phyloP scores from a whole-genome alignment of 2,797 vertebrate species.

The Anas capensis region DNA sequence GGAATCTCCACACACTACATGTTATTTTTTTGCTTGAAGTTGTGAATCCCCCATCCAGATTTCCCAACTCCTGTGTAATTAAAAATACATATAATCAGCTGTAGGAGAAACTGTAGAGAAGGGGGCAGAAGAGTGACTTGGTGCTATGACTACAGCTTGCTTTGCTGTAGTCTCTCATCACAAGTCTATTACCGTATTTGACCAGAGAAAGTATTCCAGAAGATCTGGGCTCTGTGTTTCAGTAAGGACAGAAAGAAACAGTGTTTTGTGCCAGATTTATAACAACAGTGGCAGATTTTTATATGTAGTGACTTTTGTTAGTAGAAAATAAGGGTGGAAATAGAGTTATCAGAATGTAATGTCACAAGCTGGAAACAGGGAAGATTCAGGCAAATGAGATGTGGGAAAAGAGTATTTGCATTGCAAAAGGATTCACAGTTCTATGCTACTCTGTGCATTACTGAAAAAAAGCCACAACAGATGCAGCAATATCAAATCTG shows the following conservation, averaged over 20 bases:
- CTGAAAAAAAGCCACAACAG: slow-evolving; percentile 9
- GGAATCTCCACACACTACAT: not conserved
- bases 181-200: not conserved
- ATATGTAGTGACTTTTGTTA: not conserved
- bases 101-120: not conserved
- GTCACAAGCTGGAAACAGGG: not conserved
- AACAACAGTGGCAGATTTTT: not conserved
- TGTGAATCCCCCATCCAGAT: not conserved
- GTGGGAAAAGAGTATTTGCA: not conserved
- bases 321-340: not conserved
- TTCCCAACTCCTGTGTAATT: not conserved
- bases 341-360: not conserved
- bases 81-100: not conserved
- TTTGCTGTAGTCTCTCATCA: not conserved
- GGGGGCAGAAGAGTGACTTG: not conserved
- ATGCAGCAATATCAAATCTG: not conserved
- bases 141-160: not conserved
- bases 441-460: not conserved
- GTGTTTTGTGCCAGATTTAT: not conserved
- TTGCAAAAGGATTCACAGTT: not conserved
- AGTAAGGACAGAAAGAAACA: not conserved
- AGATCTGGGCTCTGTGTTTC: not conserved
- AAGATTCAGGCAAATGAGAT: not conserved
- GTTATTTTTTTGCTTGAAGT: not conserved
- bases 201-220: not conserved